Conservation (phyloP, 2,888 invertebrate genomes). For the Ceriagrion tenellum region DNA sequence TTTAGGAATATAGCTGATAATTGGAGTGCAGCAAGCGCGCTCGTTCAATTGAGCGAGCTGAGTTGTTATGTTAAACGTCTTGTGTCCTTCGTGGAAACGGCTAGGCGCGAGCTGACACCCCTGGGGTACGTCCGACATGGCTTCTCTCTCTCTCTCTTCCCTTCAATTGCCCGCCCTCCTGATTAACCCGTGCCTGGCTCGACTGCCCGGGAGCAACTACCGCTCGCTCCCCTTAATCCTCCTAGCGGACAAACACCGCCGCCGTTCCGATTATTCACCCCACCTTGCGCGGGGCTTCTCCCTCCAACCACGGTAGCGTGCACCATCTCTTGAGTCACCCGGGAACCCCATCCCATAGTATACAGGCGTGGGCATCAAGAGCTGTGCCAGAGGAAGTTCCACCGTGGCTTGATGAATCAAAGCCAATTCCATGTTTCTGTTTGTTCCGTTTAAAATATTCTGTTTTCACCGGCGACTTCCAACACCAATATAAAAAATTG, state of each 20-base stretch:
- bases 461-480: too few species aligned
- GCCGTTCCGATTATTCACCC: not conserved
- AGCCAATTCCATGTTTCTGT: too few species aligned
- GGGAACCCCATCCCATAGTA: too few species aligned
- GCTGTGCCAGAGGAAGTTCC: too few species aligned
- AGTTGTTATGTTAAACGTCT: not conserved
- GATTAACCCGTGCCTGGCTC: slow-evolving; percentile 7
- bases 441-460: too few species aligned
- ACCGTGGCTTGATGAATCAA: too few species aligned
- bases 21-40: not conserved
- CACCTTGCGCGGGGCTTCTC: not conserved
- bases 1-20: not conserved
- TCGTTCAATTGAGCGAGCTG: not conserved
- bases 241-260: not conserved
- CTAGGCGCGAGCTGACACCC: not conserved
- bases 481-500: too few species aligned
- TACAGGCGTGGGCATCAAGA: not conserved
- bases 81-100: not conserved
- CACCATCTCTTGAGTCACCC: slow-evolving; percentile 35
- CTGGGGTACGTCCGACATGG: too few species aligned
- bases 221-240: not conserved
- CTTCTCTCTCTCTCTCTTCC: not conserved
- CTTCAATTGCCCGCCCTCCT: not conserved
- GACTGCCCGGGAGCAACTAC: not conserved
- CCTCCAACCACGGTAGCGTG: not conserved